Conservation (phyloP, 2,113 vertebrate species). For the Poicephalus gulielmi region DNA sequence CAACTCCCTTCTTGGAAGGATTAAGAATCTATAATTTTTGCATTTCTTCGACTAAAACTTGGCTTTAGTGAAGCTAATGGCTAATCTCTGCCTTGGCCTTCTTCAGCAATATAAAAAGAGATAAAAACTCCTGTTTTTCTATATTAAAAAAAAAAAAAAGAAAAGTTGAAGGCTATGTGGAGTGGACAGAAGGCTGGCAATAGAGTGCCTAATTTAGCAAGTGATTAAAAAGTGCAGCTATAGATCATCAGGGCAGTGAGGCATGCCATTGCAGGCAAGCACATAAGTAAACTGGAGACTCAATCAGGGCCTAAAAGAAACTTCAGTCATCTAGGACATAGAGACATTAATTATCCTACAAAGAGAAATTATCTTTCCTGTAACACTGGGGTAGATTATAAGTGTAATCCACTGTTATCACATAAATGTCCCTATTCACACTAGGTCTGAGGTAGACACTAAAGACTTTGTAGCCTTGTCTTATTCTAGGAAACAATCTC, state of each 20-base stretch:
- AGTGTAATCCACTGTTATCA: background rate
- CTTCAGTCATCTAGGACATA: background rate
- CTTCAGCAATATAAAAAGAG: background rate
- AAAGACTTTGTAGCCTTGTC: background rate
- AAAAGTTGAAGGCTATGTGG: background rate
- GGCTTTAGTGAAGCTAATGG: constrained; percentile 39
- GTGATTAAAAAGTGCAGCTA: background rate
- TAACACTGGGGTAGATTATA: background rate
- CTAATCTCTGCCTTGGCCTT: background rate
- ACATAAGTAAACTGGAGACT: background rate
- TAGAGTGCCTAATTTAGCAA: background rate
- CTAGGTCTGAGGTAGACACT: background rate
- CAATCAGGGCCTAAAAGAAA: background rate
- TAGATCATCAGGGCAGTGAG: background rate
- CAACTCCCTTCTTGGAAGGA: constrained; percentile 59
- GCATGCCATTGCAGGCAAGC: background rate
- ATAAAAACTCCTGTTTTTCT: background rate
- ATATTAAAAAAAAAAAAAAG: background rate
- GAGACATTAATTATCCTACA: background rate
- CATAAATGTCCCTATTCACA: background rate
- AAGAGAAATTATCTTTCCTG: background rate
- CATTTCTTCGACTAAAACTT: constrained; percentile 55
- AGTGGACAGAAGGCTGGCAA: background rate
- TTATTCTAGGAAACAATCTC: background rate
- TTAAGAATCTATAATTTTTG: constrained; percentile 28